These are phyloP conservation scores for Phragmatobia fuliginosa DNA, from an alignment of 2,888 invertebrate genomes.

Conservation along the genomic window DNA sequence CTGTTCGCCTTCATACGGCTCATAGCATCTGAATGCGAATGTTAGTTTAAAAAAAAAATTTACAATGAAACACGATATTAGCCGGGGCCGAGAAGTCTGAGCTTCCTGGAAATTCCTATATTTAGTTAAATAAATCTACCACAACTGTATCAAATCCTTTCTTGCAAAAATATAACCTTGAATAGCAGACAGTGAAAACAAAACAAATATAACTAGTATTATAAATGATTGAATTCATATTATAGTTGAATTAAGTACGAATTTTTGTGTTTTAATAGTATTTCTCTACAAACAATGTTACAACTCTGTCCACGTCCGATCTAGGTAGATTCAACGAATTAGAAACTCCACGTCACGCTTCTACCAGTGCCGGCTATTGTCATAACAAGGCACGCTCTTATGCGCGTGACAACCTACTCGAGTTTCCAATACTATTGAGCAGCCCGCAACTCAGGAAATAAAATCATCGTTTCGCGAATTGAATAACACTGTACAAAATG, in stretches of 20 bases:
- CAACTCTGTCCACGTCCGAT: slow-evolving; percentile 10
- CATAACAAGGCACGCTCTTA: slow-evolving; percentile 49
- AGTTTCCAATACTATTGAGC: slow-evolving; percentile 40
- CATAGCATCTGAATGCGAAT: no score
- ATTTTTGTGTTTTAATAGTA: neutral
- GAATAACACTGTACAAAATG: slow-evolving; percentile 7
- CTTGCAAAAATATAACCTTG: no score
- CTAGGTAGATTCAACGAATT: slow-evolving; percentile 2
- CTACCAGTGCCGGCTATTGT: slow-evolving; percentile 41
- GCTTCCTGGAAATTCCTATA: no score
- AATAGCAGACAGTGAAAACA: neutral
- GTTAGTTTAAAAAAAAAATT: no score
- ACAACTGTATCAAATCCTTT: no score
- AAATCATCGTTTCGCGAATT: slow-evolving; percentile 34
- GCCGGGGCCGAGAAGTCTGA: no score
- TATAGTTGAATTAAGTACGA: neutral
- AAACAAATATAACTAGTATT: neutral
- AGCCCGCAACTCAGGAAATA: slow-evolving; percentile 33
- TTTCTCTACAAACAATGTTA: neutral
- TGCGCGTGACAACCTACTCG: slow-evolving; percentile 42
- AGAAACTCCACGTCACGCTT: slow-evolving; percentile 31
- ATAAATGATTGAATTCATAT: neutral
- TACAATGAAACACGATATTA: no score
- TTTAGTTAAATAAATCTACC: no score
- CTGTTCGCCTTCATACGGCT: no score